Conservation (phyloP, 2,113 vertebrate species). For the Lucifuga dentata region DNA sequence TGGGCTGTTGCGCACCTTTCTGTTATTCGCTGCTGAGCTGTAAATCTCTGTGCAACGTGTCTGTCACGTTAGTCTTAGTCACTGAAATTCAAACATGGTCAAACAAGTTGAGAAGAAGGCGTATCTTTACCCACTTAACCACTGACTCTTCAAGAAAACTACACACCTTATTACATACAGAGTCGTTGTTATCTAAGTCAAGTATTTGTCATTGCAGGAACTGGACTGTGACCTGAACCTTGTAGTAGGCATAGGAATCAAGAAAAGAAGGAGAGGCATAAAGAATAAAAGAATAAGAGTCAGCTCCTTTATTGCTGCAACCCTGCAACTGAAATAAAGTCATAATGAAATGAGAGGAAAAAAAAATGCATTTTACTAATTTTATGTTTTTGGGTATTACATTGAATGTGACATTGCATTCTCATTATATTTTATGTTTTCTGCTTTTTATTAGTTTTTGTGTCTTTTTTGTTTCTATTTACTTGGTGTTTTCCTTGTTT, state of each 20-base stretch:
- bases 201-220: neutral
- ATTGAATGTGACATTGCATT: too few species aligned
- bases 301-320: neutral
- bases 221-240: conserved; percentile 3
- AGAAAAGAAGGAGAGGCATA: too few species aligned
- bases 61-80: too few species aligned
- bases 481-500: too few species aligned
- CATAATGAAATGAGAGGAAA: neutral
- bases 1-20: neutral
- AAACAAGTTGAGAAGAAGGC: conserved; percentile 24
- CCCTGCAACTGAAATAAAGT: neutral
- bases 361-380: too few species aligned
- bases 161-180: neutral
- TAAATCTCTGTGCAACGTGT: conserved; percentile 1
- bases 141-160: neutral
- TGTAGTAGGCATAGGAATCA: neutral
- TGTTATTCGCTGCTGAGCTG: neutral
- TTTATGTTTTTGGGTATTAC: too few species aligned
- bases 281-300: neutral
- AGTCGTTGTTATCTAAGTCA: conserved; percentile 6
- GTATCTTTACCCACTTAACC: neutral
- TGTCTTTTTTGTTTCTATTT: too few species aligned
- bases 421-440: too few species aligned
- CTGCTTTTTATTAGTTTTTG: too few species aligned
- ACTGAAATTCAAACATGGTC: conserved; percentile 15